These are phyloP conservation scores for Zhuqinia jingwanae DNA, from an alignment of 2,888 invertebrate species.

Conservation along the genomic window DNA sequence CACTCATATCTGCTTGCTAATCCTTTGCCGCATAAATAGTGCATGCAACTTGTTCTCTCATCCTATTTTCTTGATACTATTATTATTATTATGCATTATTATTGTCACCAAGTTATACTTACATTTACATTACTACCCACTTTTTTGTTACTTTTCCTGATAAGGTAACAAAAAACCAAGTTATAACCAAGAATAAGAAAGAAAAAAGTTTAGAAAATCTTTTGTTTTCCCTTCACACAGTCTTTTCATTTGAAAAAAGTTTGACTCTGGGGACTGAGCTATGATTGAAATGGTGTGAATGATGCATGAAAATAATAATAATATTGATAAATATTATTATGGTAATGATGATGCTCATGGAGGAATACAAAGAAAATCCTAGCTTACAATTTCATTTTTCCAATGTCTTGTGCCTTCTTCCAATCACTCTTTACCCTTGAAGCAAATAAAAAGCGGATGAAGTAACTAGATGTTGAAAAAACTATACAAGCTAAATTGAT, in stretches of 20 bases:
- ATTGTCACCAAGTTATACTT: background rate
- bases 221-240: background rate
- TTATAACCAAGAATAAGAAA: no score
- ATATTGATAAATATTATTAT: conserved; percentile 1
- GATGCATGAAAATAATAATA: conserved; percentile 6
- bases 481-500: background rate
- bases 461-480: background rate
- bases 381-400: background rate
- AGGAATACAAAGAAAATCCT: background rate
- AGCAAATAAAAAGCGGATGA: conserved; percentile 5
- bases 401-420: no score
- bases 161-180: no score
- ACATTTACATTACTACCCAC: background rate
- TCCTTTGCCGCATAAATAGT: background rate
- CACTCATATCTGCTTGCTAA: conserved; percentile 16
- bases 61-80: background rate
- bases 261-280: background rate
- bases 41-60: background rate
- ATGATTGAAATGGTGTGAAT: conserved; percentile 36
- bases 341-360: background rate
- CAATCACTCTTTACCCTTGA: conserved; percentile 29
- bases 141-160: background rate
- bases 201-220: background rate
- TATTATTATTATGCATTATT: background rate
- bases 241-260: background rate